Base-by-base conservation (phyloP, 2,888 invertebrate genomes). In the Sericinus montela region DNA sequence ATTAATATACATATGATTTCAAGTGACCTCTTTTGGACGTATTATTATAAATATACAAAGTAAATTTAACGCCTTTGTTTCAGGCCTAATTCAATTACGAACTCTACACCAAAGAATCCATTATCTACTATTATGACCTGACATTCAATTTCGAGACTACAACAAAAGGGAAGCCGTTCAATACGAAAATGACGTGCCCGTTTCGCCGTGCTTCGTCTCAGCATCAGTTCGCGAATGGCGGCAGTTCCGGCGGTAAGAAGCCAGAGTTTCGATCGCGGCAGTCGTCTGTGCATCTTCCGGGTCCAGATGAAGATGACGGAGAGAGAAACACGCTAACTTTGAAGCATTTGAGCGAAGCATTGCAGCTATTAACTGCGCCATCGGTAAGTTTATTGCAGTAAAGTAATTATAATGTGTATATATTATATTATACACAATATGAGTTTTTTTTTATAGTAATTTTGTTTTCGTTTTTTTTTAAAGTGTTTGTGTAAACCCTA, bases 301-400 rank as follows among this genome's bases (percentile, higher is more conserved):
- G 90, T 0, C 90, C 91, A 45, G 93, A 93, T 43, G 91, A 92
- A 49, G 93, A 92, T 19, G 90, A 90, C 39, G 91, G 90, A 32
- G 91, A 91, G 56, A 90, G 88, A 56, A 92, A 91, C 66, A 93
- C 93, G 1, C 84, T 94, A 55, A 94, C 94, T 59, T 76, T 96
- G 73, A 95, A 94, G 75, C 93, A 95, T 72, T 87, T 96, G 62
- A 94, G 94, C 69, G 93, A 94, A 67, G 96, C 96, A 30, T 92
- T 96, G 59, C 92, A 94, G 65, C 90, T 95, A 53, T 87, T 96
- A 56, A 96, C 95, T 28, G 93, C 94, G 36, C 96, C 96, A 48
- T 92, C 95, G 90, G 95, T 96, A 89, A 91, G 93, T 90, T 48
- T n/a, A 16, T 3, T 5, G 19, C n/a, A n/a, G n/a, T n/a, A n/a